Evolutionary conservation across 2,888 invertebrate species (phyloP).

Genomic region (Linyphia triangularis): DNA sequence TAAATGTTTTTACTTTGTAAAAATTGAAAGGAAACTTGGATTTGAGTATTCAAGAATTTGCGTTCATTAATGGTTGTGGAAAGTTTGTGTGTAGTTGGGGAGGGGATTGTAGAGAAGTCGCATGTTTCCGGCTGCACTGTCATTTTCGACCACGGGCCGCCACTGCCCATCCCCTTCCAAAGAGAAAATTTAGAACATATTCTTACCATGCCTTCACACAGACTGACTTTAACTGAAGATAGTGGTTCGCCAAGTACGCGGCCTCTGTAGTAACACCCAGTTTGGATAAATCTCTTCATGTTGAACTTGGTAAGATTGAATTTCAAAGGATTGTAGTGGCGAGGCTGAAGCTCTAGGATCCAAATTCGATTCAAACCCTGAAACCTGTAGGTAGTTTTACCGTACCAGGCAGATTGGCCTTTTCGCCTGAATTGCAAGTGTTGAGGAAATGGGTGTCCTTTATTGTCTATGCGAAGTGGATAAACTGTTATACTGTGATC

Average conservation of each 20-base stretch:
- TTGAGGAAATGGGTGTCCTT: conserved; percentile 41
- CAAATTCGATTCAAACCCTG: conserved; percentile 49
- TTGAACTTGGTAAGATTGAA: conserved; percentile 34
- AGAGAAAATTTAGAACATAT: too few relatives aligned
- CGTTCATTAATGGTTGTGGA: too few relatives aligned
- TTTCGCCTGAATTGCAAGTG: conserved; percentile 50
- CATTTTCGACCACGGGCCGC: too few relatives aligned
- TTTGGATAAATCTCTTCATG: conserved; percentile 7
- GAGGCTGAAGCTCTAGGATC: conserved; percentile 52
- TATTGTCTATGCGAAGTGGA: conserved; percentile 43
- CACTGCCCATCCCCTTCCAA: too few relatives aligned
- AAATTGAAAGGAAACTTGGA: too few relatives aligned
- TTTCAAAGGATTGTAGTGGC: conserved; percentile 1
- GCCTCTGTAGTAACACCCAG: conserved; percentile 64
- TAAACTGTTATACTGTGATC: conserved; percentile 25
- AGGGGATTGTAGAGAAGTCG: too few relatives aligned
- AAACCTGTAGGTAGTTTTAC: conserved; percentile 54
- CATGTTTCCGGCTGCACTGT: too few relatives aligned
- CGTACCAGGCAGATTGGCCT: conserved; percentile 49
- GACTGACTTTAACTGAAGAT: conserved; percentile 54
- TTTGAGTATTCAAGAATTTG: too few relatives aligned
- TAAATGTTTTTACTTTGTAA: too few relatives aligned
- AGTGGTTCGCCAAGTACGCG: conserved; percentile 25
- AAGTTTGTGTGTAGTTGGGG: too few relatives aligned
- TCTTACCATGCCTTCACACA: conserved; percentile 70